Base-by-base conservation (phyloP, 2,797 vertebrate species). In the Clamator glandarius region DNA sequence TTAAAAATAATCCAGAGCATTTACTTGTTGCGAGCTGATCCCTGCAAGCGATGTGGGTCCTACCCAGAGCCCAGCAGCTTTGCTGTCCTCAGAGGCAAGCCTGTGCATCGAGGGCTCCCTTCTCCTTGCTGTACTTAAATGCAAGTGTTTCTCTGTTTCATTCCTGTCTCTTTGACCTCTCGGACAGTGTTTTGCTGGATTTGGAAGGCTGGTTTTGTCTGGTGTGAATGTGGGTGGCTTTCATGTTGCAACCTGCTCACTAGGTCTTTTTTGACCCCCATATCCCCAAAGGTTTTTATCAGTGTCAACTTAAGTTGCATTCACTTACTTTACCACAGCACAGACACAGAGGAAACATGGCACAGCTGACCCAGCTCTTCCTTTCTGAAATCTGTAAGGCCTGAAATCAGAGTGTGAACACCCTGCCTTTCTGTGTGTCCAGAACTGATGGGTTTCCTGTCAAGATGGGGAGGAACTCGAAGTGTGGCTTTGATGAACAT, bases 21-120 rank as follows among this genome's bases (percentile, higher is more conserved):
- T 95, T 78, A 44, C 69, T 78, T 36, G 1, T 13, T 50, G 58
- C 2, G 29, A 1, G 1, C 66, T 84, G 93, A 90, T 69, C 61
- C 55, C 84, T n/a, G 51, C 0, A 0, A 63, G 79, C 0, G 0
- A 41, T 4, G 3, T 1, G 2, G 81, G 41, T 61, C 76, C 81
- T 87, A 81, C 52, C 31, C 78, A 48, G 67, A 3, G 3, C n/a
- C 67, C 35, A 16, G 51, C 14, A 21, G 46, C 41, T 12, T 39
- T 66, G 31, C 59, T 26, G 35, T 41, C 41, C 36, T 77, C 29
- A 41, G 54, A 54, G 59, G 33, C 2, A 4, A 63, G 16, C 21
- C 24, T 1, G 0, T 12, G 17, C 3, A 0, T 39, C 63, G 36
- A 33, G 61, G n/a, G 19, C 50, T 90, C 16, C 28, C 12, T 70